phyloP scores from a whole-genome alignment of 2,888 invertebrate species.

The Merodon equestris region DNA sequence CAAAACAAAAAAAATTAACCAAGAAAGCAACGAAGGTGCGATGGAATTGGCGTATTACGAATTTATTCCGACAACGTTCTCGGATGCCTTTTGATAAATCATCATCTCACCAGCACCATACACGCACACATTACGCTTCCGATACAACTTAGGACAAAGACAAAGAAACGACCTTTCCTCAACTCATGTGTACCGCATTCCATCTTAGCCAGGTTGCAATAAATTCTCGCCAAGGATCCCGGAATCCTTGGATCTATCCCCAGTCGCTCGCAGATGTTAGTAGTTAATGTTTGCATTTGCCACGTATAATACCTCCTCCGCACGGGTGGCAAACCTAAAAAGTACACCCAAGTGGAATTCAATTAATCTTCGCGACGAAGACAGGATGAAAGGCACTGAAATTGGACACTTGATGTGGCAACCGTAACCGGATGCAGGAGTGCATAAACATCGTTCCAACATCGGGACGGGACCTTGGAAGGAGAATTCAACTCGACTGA shows the following conservation, averaged over 20 bases:
- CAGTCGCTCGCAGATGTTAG: conserved; percentile 18
- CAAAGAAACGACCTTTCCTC: no score
- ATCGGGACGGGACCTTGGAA: no score
- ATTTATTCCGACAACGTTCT: conserved; percentile 53
- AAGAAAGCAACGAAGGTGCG: conserved; percentile 6
- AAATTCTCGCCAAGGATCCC: conserved; percentile 49
- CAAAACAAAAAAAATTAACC: no score
- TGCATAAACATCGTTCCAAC: no score
- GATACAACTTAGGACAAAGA: no score
- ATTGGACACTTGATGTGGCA: conserved; percentile 55
- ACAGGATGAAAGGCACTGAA: conserved; percentile 57
- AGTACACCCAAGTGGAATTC: conserved; percentile 55
- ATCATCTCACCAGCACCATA: conserved; percentile 54
- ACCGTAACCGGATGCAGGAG: no score
- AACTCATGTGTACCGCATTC: conserved; percentile 26
- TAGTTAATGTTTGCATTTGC: conserved; percentile 42
- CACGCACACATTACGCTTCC: no score
- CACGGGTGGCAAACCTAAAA: conserved; percentile 1
- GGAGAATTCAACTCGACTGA: conserved; percentile 40
- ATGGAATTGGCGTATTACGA: conserved; percentile 45
- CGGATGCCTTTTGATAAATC: conserved; percentile 63
- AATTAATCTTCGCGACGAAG: conserved; percentile 65
- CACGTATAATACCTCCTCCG: conserved; percentile 4
- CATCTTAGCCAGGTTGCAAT: conserved; percentile 26
- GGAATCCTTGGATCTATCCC: conserved; percentile 26